Evolutionary conservation across 2,888 invertebrate genomes (phyloP).

Genomic region (Lasioglossum vierecki): DNA sequence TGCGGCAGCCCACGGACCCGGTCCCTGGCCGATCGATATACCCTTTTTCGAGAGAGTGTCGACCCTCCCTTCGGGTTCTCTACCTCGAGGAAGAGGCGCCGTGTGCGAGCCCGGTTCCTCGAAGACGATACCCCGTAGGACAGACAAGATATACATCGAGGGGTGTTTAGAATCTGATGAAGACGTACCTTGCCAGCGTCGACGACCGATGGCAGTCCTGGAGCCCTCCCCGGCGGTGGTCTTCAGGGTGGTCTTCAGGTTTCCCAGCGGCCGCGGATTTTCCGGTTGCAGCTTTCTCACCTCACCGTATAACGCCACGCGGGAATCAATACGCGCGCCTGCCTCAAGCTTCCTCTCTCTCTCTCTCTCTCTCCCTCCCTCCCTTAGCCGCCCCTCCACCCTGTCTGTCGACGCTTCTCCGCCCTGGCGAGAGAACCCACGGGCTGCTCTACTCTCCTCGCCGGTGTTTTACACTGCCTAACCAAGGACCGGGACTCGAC

Average conservation of each 20-base stretch:
- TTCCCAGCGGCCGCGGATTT: slow-evolving; percentile 69
- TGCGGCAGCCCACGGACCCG: slow-evolving; percentile 78
- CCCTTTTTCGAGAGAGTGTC: slow-evolving; percentile 77
- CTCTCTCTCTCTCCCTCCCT: slow-evolving; percentile 51
- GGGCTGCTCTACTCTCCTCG: background rate
- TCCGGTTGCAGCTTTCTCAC: slow-evolving; percentile 72
- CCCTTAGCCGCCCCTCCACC: slow-evolving; percentile 30
- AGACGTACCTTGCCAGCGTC: slow-evolving; percentile 48
- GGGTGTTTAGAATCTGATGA: background rate
- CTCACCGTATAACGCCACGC: slow-evolving; percentile 74
- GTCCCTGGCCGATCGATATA: slow-evolving; percentile 80
- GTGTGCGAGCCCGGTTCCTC: slow-evolving; percentile 18
- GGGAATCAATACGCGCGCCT: slow-evolving; percentile 73
- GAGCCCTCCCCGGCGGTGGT: slow-evolving; percentile 1
- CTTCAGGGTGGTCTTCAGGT: slow-evolving; percentile 51
- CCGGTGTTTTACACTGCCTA: slow-evolving; percentile 5
- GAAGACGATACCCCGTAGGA: background rate
- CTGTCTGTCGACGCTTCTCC: slow-evolving; percentile 25
- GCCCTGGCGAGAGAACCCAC: slow-evolving; percentile 23
- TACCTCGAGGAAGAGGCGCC: slow-evolving; percentile 23
- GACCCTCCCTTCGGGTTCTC: slow-evolving; percentile 53
- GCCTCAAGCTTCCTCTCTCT: slow-evolving; percentile 65
- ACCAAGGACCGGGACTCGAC: background rate
- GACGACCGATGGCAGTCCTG: slow-evolving; percentile 19
- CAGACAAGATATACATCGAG: background rate